phyloP scores from a whole-genome alignment of 2,888 invertebrate species.

The Phyllotreta striolata region DNA sequence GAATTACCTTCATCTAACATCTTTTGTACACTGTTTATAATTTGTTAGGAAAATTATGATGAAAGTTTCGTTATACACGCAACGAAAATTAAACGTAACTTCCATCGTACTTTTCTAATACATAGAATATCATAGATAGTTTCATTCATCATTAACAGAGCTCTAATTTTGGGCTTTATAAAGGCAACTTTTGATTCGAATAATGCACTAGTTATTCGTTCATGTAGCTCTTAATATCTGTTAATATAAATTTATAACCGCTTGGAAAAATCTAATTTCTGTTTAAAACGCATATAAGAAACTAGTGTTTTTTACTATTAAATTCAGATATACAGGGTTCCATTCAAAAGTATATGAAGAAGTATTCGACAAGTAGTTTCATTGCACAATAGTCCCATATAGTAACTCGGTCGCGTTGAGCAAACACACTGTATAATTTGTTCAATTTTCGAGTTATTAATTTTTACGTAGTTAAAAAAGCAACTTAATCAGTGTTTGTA shows the following conservation, averaged over 20 bases:
- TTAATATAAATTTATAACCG: no score
- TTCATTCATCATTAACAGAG: no score
- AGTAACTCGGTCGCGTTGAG: neutral
- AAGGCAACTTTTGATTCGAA: no score
- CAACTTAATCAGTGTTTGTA: constrained; percentile 53
- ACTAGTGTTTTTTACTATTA: constrained; percentile 1
- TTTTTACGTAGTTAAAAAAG: constrained; percentile 32
- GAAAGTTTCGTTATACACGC: no score
- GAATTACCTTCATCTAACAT: neutral
- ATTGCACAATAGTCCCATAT: constrained; percentile 24
- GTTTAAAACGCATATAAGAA: neutral
- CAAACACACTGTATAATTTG: constrained; percentile 16
- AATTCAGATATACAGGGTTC: constrained; percentile 7
- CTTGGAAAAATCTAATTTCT: neutral
- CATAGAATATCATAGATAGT: no score
- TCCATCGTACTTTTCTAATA: no score
- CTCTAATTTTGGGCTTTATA: no score
- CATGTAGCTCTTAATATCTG: no score
- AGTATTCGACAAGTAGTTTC: constrained; percentile 17
- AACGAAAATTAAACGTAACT: no score
- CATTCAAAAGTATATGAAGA: constrained; percentile 12
- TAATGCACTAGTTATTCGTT: no score
- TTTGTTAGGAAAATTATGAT: no score
- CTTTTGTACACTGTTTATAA: neutral
- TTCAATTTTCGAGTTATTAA: constrained; percentile 15